phyloP scores from a whole-genome alignment of 2,797 vertebrate genomes.

The Acrossocheilus wenchowensis region DNA sequence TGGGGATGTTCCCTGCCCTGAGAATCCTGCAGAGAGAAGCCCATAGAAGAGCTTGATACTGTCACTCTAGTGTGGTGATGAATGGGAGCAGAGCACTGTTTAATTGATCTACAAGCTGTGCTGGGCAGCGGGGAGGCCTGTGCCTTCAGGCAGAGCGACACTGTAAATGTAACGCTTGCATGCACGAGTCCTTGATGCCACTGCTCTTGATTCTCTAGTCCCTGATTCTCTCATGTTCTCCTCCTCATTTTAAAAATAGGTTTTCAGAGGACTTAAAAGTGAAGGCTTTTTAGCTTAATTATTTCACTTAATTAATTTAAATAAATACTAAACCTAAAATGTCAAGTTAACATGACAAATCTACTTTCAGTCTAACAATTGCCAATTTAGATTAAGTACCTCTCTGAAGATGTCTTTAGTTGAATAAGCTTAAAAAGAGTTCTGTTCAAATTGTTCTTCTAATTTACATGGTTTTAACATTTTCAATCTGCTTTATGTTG shows the following conservation, averaged over 20 bases:
- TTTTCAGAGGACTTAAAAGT: not conserved
- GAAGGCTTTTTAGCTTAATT: not conserved
- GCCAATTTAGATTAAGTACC: not conserved
- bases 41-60: constrained; percentile 31
- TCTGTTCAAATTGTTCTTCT: not conserved
- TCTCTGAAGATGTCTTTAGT: not conserved
- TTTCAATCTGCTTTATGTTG: too few relatives aligned
- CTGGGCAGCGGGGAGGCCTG: constrained; percentile 47
- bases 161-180: constrained; percentile 14
- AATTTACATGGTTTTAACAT: not conserved
- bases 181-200: not conserved
- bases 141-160: constrained; percentile 29
- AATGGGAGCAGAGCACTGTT: constrained; percentile 51
- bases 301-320: not conserved
- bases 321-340: not conserved
- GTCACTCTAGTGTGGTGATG: constrained; percentile 36
- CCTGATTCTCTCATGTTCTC: not conserved
- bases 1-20: constrained; percentile 21
- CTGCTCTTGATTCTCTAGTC: not conserved
- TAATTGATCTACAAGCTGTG: constrained; percentile 60
- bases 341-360: not conserved
- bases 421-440: not conserved
- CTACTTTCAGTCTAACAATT: not conserved
- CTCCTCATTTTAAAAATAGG: not conserved
- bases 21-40: constrained; percentile 14